Evolutionary conservation across 2,888 invertebrate species (phyloP).

Genomic region (Timema podura): DNA sequence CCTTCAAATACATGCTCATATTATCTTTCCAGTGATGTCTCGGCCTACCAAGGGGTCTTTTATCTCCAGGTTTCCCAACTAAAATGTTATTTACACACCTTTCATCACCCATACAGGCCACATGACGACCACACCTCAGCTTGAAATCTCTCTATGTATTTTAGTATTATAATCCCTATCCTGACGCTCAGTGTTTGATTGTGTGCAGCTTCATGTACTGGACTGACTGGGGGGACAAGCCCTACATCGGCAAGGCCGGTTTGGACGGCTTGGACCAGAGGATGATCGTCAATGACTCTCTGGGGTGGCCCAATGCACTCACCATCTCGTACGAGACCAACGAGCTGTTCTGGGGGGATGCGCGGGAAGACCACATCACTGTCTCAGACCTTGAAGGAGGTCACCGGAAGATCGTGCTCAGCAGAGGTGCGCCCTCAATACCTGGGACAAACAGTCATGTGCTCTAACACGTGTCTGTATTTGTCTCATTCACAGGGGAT

Average conservation of each 20-base stretch:
- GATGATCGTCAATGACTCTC: constrained; percentile 62
- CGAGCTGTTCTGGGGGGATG: constrained; percentile 86
- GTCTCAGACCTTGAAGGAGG: constrained; percentile 76
- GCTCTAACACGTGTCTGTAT: too few relatives aligned
- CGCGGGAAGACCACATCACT: constrained; percentile 80
- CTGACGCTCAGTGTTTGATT: too few relatives aligned
- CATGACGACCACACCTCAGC: constrained; percentile 3
- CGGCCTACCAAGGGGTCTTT: background rate
- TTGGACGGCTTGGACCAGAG: constrained; percentile 72
- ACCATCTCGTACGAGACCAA: constrained; percentile 67
- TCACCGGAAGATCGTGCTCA: constrained; percentile 64
- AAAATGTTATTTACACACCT: background rate
- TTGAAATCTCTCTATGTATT: too few relatives aligned
- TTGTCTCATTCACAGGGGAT: too few relatives aligned
- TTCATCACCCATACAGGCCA: too few relatives aligned
- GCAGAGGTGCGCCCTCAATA: constrained; percentile 59
- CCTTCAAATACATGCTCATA: too few relatives aligned
- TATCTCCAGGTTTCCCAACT: too few relatives aligned
- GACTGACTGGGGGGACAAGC: constrained; percentile 81
- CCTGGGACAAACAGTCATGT: too few relatives aligned
- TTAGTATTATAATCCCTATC: too few relatives aligned
- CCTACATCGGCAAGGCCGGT: constrained; percentile 78
- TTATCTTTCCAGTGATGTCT: background rate
- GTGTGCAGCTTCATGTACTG: constrained; percentile 62
- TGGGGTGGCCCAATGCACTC: constrained; percentile 87